Base-by-base conservation (phyloP, 2,797 vertebrate genomes). In the Melopsittacus undulatus region DNA sequence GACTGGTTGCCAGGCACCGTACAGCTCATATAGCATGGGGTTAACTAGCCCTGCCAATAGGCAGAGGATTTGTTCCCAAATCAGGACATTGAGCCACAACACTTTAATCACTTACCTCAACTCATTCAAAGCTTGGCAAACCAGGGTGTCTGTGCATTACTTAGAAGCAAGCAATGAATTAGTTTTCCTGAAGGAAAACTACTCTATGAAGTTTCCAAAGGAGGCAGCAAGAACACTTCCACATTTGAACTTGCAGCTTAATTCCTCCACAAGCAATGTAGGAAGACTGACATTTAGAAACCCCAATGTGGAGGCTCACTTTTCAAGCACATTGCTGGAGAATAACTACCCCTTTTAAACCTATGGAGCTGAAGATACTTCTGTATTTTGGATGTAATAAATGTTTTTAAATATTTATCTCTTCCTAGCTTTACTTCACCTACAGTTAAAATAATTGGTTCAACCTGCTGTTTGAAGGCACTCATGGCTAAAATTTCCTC, bases 1-100 rank as follows among this genome's bases (percentile, higher is more conserved):
- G 48, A 17, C 45, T 48, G 34, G 26, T 14, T 20, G 26, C n/a
- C 23, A 45, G 54, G 27, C 0, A 0, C 0, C 1, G 7, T 16
- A 42, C 6, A 73, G 26, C 10, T 30, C 1, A 3, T 27, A 29
- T 2, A 61, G 14, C 2, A 17, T 3, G 10, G 49, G 49, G 61
- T 83, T 61, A 96, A 75, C 38, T 2, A 5, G 36, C 22, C 27
- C 63, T 59, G 32, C n/a, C 48, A 56, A 30, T 6, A 48, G 34
- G 11, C 27, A 76, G 30, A 49, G 49, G 13, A 63, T 92, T 81
- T 69, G 18, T 30, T 67, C 24, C 51, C 69, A 48, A n/a, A 20
- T 4, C 20, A 42, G 61, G 51, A 59, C 30, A 24, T 0, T 29
- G 40, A 81, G 59, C 56, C 17, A 36, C 67, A 77, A 38, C 11